These are phyloP conservation scores for Bombus pascuorum DNA, from an alignment of 1,140 invertebrate genomes.

Conservation along the genomic window DNA sequence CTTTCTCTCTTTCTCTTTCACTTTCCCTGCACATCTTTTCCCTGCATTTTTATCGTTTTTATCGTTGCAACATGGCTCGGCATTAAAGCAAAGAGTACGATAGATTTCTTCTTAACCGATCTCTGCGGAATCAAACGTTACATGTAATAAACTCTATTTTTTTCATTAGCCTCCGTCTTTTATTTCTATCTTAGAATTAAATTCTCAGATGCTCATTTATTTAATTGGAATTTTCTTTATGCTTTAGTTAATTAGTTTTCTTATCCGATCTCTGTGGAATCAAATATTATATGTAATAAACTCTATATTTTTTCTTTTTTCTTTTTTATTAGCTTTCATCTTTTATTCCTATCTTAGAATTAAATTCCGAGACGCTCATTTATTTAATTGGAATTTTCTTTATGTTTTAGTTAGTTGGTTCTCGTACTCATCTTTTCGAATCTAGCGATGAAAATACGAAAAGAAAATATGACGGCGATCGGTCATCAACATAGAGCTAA, in stretches of 20 bases:
- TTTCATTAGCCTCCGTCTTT: background rate
- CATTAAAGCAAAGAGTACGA: background rate
- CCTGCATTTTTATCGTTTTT: background rate
- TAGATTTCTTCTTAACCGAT: background rate
- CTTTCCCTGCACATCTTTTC: no score
- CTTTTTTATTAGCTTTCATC: background rate
- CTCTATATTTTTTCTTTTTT: background rate
- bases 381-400: background rate
- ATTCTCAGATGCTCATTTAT: background rate
- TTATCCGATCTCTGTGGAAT: no score
- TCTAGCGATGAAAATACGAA: background rate
- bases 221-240: background rate
- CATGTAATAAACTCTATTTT: background rate
- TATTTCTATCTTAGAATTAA: background rate
- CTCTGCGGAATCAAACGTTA: background rate
- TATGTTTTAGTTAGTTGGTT: no score
- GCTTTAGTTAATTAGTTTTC: no score
- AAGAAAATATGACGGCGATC: background rate
- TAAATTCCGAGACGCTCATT: background rate
- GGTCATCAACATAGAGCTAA: background rate
- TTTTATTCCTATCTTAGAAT: background rate
- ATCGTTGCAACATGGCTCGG: background rate
- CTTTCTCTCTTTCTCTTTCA: no score
- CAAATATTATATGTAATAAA: no score
- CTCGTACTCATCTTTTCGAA: no score